These are phyloP conservation scores for Leptestheria dahalacensis DNA, from an alignment of 1,140 invertebrate genomes.

Conservation along the genomic window DNA sequence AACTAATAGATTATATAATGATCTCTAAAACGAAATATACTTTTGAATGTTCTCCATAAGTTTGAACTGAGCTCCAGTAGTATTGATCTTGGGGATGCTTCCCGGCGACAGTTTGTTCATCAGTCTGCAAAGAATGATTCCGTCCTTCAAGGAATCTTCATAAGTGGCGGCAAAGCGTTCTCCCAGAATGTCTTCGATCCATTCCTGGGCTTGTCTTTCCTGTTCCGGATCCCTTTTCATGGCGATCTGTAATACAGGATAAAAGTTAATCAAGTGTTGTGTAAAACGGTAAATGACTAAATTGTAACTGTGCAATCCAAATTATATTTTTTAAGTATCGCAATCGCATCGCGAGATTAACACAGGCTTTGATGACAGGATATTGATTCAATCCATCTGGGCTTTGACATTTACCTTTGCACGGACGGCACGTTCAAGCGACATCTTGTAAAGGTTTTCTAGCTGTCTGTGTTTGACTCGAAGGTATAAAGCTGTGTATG, in stretches of 20 bases:
- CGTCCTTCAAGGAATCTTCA: slow-evolving; percentile 73
- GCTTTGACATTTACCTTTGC: not conserved
- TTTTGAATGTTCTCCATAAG: slow-evolving; percentile 87
- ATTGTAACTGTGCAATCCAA: too few species aligned
- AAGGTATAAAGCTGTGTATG: not conserved
- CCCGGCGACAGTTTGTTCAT: slow-evolving; percentile 78
- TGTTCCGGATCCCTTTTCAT: slow-evolving; percentile 73
- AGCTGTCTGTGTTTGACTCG: not conserved
- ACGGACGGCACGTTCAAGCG: not conserved
- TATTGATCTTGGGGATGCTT: slow-evolving; percentile 69
- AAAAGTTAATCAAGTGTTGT: too few species aligned
- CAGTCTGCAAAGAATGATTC: slow-evolving; percentile 65
- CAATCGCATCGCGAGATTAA: too few species aligned
- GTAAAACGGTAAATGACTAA: too few species aligned
- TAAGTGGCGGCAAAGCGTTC: slow-evolving; percentile 54
- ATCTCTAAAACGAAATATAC: slow-evolving; percentile 35
- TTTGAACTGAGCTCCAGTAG: slow-evolving; percentile 74
- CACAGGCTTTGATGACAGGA: too few species aligned
- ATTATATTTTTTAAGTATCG: too few species aligned
- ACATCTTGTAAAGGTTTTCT: not conserved
- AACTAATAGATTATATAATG: not conserved
- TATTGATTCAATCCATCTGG: not conserved
- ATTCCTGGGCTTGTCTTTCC: slow-evolving; percentile 75
- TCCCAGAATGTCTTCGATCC: slow-evolving; percentile 76
- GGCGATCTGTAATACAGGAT: too few species aligned